Evolutionary conservation across 2,797 vertebrate species (phyloP), one percentile per base, ranked within the genome.

Genomic region (Bufotes viridis): DNA sequence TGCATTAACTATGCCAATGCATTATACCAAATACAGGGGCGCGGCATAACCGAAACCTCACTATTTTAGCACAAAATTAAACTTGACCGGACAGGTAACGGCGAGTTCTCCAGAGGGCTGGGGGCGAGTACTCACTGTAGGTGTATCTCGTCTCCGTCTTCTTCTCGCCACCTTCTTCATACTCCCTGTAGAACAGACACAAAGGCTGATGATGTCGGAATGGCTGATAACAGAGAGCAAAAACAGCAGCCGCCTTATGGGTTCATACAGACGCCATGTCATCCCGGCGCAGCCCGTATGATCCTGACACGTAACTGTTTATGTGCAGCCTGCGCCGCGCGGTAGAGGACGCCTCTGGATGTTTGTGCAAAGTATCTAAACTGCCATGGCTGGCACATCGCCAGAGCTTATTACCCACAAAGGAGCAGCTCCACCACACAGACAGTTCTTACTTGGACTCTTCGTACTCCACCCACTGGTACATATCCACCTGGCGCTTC

Each of bases 401-500:
- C 67, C 67, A 69, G 67, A 6, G 12, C 58, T 18, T 1, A 60
- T 24, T 76, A 8, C 49, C 22, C 49, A 2, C 20, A 24, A 14
- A n/a, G 5, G 17, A 4, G 14, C 0, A 7, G 29, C 29, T 67
- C 11, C 0, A 51, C 24, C 22, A 15, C 24, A n/a, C 24, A 51
- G 60, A 49, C 13, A 20, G 18, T 7, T 57, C 96, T 95, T 90
- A 99, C 98, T 90, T 96, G 91, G 97, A 97, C 34, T 99, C 97
- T 26, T 92, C 95, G 34, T 96, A 93, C 89, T 99, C 98, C 87
- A 99, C 97, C 98, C 98, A 99, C 88, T 99, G 98, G 91, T 98
- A 99, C 98, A 99, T 99, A 94, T 99, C 98, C 91, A 99, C 98
- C 0, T 96, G 93, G 78, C 98, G 96, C 90, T 95, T 96, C 86